Conservation (phyloP, 2,888 invertebrate genomes). For the Lasioglossum pauxillum region DNA sequence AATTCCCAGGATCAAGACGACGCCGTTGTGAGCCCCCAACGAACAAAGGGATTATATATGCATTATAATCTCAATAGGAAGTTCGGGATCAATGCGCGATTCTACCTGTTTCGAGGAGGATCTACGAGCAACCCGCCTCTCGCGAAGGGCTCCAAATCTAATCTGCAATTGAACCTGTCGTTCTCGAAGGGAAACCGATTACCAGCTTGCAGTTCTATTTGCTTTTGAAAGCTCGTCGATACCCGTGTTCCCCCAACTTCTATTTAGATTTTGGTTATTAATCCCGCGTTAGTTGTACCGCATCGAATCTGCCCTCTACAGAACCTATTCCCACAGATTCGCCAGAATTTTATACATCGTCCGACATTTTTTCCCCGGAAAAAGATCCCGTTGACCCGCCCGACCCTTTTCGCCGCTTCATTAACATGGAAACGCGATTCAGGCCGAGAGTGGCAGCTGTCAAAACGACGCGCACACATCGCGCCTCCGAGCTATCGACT, state of each 20-base stretch:
- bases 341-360: not conserved
- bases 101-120: constrained; percentile 18
- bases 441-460: constrained; percentile 72
- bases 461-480: constrained; percentile 66
- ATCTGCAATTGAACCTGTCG: constrained; percentile 25
- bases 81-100: not conserved
- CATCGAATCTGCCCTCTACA: not conserved
- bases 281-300: not conserved
- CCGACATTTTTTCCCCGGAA: constrained; percentile 48
- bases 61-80: constrained; percentile 24
- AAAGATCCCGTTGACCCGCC: constrained; percentile 34
- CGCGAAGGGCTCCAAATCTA: not conserved
- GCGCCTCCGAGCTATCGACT: not conserved
- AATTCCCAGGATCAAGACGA: constrained; percentile 26
- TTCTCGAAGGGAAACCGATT: constrained; percentile 19
- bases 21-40: not conserved
- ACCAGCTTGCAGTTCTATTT: constrained; percentile 1
- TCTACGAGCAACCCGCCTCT: not conserved
- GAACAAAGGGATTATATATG: constrained; percentile 30
- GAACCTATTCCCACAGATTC: not conserved
- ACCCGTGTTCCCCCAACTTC: constrained; percentile 1
- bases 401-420: constrained; percentile 52
- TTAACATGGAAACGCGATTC: constrained; percentile 78
- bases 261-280: constrained; percentile 5
- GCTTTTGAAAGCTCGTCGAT: not conserved